A percentile compares a stretch with the other conserved stretches of the same genome.
Evolutionary conservation across 2,888 invertebrate genomes (phyloP).

Genomic region (Drosophila niveifrons): DNA sequence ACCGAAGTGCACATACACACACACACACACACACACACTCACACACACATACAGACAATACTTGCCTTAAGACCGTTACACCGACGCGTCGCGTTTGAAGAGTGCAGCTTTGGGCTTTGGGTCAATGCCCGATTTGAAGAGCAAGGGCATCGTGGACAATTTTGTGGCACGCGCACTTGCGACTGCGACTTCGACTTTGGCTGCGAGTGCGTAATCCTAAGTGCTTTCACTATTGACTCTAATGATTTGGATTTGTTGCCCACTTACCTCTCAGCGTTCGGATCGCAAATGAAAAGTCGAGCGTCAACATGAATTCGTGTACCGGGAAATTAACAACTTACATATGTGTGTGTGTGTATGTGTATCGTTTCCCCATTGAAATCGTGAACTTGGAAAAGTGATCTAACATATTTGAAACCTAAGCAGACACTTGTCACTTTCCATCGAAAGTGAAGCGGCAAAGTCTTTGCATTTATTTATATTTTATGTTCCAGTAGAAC

Average conservation of each 20-base stretch:
- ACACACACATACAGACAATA: background rate
- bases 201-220: constrained; percentile 1
- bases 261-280: background rate
- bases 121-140: background rate
- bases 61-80: background rate
- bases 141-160: constrained; percentile 1
- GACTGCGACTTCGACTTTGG: too few relatives aligned
- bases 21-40: background rate
- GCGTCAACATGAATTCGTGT: background rate
- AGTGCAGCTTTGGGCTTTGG: background rate
- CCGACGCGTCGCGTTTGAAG: background rate
- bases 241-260: constrained; percentile 1
- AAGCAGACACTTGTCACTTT: background rate
- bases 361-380: background rate
- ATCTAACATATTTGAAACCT: background rate
- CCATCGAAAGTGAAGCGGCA: background rate
- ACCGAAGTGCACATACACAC: background rate
- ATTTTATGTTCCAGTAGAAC: too few relatives aligned
- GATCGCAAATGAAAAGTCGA: background rate
- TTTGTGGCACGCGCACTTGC: background rate
- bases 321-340: background rate
- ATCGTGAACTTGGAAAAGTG: background rate
- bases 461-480: background rate
- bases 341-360: background rate
- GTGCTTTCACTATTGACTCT: background rate